Evolutionary conservation across 92 coral and sea anemone genomes (phyloP), one percentile per base, ranked within the genome.

Genomic region (Blastomussa wellsi): DNA sequence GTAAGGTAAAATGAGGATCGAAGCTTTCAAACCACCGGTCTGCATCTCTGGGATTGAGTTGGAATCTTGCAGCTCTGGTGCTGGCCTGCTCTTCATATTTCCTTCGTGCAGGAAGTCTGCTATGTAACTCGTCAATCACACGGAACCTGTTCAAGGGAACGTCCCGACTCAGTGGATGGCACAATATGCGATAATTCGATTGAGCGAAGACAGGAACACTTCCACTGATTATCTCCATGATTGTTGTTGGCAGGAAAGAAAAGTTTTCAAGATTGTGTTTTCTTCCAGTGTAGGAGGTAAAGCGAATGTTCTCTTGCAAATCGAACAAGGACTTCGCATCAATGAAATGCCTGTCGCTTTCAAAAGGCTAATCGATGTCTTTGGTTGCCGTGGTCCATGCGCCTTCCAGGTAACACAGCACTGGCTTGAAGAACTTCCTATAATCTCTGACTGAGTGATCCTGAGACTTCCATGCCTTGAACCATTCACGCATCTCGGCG

Each of bases 401-500:
- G 10, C 95, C 95, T 15, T 92, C 95, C 2, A 92, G 90, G 60
- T 92, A 92, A 65, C 98, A 95, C 75, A 95, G 69, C 35, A 95
- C 95, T 38, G 98, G 96, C 55, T 88, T 91, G 87, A 93, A 95
- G 72, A 89, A 93, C 67, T 91, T 91, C 41, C 96, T 64, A 59
- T 95, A 93, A 76, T 95, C 98, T 83, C 97, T 76, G 5, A 74
- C 86, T 37, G 77, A 55, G 65, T 88, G 72, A 44, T 95, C 77
- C 68, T 95, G 97, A 77, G 86, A 83, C 57, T 79, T 87, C 95
- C 95, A 95, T 1, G 98, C 98, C 65, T 89, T 93, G 84, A 95
- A 95, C 97, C 98, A 95, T 62, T 91, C 91, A 16, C 90, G 88
- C 98, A 95, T 95, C 62, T 95, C 98, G 15, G 41, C 90, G 28